phyloP scores from a whole-genome alignment of 2,113 vertebrate genomes.

The Sinocyclocheilus grahami region DNA sequence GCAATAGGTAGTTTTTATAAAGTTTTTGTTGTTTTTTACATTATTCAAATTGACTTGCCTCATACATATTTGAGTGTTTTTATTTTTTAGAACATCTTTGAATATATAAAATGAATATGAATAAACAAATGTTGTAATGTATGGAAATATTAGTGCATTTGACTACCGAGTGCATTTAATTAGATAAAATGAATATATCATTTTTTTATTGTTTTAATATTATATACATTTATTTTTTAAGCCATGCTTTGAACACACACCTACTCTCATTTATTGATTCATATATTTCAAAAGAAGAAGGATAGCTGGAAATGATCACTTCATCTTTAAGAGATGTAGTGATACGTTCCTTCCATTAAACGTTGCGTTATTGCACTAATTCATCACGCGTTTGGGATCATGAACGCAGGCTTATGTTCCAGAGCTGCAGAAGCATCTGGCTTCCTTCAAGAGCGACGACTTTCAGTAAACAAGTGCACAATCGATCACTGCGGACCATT shows the following conservation, averaged over 20 bases:
- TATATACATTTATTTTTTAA: too few species aligned
- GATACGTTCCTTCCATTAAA: conserved; percentile 32
- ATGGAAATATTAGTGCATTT: too few species aligned
- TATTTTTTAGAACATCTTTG: too few species aligned
- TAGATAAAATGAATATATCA: not conserved
- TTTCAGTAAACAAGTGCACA: conserved; percentile 85
- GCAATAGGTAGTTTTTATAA: too few species aligned
- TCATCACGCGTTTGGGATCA: conserved; percentile 61
- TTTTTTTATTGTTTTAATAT: too few species aligned
- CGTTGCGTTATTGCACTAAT: conserved; percentile 43
- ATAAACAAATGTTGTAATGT: too few species aligned
- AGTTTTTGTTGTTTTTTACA: too few species aligned
- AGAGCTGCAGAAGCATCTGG: conserved; percentile 78
- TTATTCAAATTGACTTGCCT: too few species aligned
- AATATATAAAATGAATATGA: too few species aligned
- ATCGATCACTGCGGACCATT: conserved; percentile 80
- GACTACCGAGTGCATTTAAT: not conserved
- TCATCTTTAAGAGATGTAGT: conserved; percentile 30
- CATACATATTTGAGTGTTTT: too few species aligned
- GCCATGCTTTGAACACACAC: not conserved
- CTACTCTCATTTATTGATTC: not conserved
- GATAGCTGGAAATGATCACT: not conserved
- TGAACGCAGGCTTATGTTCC: conserved; percentile 78
- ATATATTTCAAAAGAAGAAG: not conserved
- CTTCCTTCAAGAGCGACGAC: conserved; percentile 80